phyloP scores from a whole-genome alignment of 2,113 vertebrate genomes.

The Solea solea region DNA sequence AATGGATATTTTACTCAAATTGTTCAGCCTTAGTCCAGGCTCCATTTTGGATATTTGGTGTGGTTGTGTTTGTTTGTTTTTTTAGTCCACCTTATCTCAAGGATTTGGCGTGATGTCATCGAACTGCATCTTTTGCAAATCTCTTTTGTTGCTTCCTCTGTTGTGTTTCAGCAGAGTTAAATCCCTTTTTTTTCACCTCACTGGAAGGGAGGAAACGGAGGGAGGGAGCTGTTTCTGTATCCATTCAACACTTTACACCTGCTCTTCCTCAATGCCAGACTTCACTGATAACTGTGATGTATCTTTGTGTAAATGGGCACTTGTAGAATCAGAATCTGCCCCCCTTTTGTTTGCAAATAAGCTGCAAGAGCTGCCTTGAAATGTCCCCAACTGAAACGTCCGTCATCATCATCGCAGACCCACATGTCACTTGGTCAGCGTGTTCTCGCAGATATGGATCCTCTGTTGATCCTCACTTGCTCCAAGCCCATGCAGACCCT shows the following conservation, averaged over 20 bases:
- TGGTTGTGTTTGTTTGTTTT: not conserved
- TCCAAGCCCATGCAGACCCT: slow-evolving; percentile 49
- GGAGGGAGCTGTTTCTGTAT: slow-evolving; percentile 65
- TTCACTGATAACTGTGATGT: slow-evolving; percentile 24
- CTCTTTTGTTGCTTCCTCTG: slow-evolving; percentile 72
- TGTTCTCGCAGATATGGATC: slow-evolving; percentile 38
- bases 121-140: slow-evolving; percentile 61
- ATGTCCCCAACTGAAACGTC: not conserved
- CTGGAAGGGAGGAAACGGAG: slow-evolving; percentile 45
- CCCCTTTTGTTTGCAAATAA: slow-evolving; percentile 23
- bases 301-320: not conserved
- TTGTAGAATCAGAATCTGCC: not conserved
- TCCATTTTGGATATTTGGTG: slow-evolving; percentile 37
- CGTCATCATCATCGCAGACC: slow-evolving; percentile 16
- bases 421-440: slow-evolving; percentile 11
- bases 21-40: not conserved
- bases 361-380: slow-evolving; percentile 9
- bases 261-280: slow-evolving; percentile 47
- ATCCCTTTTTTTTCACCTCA: slow-evolving; percentile 52
- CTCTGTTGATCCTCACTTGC: slow-evolving; percentile 49
- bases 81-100: slow-evolving; percentile 44
- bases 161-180: slow-evolving; percentile 57
- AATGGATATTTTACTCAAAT: too few relatives aligned
- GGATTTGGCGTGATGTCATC: slow-evolving; percentile 75
- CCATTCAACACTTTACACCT: slow-evolving; percentile 74